These are phyloP conservation scores for Puffinus mauretanicus DNA, from an alignment of 2,113 vertebrate genomes.

Conservation along the genomic window DNA sequence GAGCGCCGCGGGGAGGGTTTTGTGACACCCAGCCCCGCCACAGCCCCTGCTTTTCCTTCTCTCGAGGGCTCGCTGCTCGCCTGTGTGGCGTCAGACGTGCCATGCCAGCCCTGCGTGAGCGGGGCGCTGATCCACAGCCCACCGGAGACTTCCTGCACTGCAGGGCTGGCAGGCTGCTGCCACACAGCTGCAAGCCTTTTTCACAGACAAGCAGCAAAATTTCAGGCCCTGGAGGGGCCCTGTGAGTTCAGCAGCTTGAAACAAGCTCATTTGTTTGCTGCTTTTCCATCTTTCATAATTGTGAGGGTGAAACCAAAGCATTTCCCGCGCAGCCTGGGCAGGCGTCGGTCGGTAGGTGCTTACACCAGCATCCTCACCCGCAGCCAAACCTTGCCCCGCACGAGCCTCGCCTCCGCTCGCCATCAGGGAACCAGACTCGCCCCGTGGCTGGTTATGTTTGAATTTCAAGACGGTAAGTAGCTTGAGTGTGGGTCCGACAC, in stretches of 20 bases:
- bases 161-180: slow-evolving; percentile 84
- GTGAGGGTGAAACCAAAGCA: slow-evolving; percentile 62
- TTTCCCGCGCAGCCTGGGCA: slow-evolving; percentile 5
- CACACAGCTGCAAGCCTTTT: slow-evolving; percentile 85
- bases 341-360: neutral
- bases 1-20: neutral
- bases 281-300: slow-evolving; percentile 51
- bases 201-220: slow-evolving; percentile 85
- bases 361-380: neutral
- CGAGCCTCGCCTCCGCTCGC: neutral
- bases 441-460: neutral
- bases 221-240: slow-evolving; percentile 71
- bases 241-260: slow-evolving; percentile 72
- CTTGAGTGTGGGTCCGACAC: neutral
- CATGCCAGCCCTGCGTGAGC: slow-evolving; percentile 66
- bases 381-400: slow-evolving; percentile 15
- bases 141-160: slow-evolving; percentile 82
- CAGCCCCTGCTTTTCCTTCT: slow-evolving; percentile 35
- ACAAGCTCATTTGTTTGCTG: slow-evolving; percentile 62
- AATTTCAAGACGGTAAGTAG: slow-evolving; percentile 61
- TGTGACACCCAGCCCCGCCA: neutral
- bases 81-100: neutral
- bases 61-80: neutral
- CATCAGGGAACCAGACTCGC: neutral
- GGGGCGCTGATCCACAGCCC: slow-evolving; percentile 76